Evolutionary conservation across 2,888 invertebrate species (phyloP), one percentile per base, ranked within the genome.

Genomic region (Agrochola circellaris): DNA sequence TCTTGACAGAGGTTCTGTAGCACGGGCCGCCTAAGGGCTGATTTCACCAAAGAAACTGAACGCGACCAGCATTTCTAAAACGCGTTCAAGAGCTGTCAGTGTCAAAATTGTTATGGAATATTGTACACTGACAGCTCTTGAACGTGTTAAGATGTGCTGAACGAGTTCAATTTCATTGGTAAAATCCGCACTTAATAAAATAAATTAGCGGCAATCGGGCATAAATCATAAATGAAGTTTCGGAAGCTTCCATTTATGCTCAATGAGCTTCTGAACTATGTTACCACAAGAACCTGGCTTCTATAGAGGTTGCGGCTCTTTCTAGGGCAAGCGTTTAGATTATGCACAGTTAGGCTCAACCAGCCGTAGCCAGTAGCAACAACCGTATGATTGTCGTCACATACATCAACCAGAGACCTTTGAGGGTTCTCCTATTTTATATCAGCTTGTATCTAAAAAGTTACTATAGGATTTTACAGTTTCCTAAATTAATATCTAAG

Each of bases 321-420:
- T 81, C 58, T 81, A 26, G 81, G 82, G 26, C 69, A 75, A 79
- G 42, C 66, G 45, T 15, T 38, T 45, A 54, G 26, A 71, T 75
- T 60, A 61, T 65, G 67, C 54, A 84, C 81, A 84, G 85, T 82
- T 82, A 85, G 67, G 38, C 73, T 67, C 73, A 81, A 79, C 77
- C 23, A 66, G 61, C 77, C 83, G 73, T 73, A 51, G 30, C 77
- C 34, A 80, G 48, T 45, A 34, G 48, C 54, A 75, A 80, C 58
- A 69, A 68, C 82, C 75, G 81, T 82, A 64, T 80, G 67, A 84
- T 71, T 58, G 60, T 30, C 75, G 34, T 80, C 79, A 83, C 58
- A 67, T 67, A 72, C 38, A 64, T 62, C 30, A 51, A 84, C 70
- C 45, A 48, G 48, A 34, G 17, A 8, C 15, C 15, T 60, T 62